These are phyloP conservation scores for Smutsia gigantea DNA, from an alignment of 2,797 vertebrate genomes.

Conservation along the genomic window DNA sequence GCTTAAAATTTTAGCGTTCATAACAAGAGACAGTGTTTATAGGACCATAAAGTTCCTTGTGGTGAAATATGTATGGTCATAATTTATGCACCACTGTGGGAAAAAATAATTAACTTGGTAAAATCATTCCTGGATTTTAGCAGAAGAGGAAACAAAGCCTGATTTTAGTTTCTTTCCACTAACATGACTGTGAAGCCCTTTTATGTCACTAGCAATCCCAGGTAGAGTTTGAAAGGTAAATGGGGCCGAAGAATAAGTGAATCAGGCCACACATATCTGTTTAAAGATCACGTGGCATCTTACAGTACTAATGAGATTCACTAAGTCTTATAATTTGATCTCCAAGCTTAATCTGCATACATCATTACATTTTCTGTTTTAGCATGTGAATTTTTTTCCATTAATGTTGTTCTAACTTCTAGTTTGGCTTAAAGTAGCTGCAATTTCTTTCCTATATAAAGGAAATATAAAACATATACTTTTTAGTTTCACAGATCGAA, in stretches of 20 bases:
- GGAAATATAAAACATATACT: background rate
- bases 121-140: background rate
- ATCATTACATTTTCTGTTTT: background rate
- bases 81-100: background rate
- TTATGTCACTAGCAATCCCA: background rate
- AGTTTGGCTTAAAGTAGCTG: slow-evolving; percentile 9
- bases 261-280: background rate
- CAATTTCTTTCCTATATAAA: slow-evolving; percentile 1
- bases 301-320: background rate
- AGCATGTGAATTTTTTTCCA: background rate
- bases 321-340: background rate
- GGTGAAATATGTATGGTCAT: background rate
- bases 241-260: background rate
- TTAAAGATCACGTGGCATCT: background rate
- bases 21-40: background rate
- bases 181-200: background rate
- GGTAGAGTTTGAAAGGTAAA: background rate
- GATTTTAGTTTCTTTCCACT: background rate
- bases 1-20: background rate
- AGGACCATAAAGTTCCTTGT: background rate
- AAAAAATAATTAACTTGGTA: background rate
- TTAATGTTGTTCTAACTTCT: background rate
- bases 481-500: background rate
- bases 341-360: background rate
- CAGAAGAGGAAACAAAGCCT: background rate